Percentiles rank a stretch among this genome's conserved stretches.
These are phyloP conservation scores for Tetramorium alpestre DNA, from an alignment of 1,140 invertebrate species.

Conservation along the genomic window DNA sequence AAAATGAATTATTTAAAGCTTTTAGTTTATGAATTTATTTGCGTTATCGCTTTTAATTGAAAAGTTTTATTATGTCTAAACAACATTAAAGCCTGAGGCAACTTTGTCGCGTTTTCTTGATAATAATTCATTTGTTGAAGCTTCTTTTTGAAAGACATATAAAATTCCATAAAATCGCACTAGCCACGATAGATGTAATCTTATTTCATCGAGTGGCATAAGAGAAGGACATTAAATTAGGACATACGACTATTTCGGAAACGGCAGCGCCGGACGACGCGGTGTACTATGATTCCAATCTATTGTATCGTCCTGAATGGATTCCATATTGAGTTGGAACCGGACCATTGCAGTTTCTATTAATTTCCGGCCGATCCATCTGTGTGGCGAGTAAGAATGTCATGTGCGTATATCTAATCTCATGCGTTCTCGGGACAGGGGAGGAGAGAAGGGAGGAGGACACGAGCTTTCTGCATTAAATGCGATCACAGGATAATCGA, in stretches of 20 bases:
- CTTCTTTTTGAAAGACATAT: background rate
- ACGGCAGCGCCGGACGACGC: background rate
- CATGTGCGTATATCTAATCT: background rate
- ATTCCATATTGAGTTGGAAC: conserved; percentile 42
- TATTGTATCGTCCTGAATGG: conserved; percentile 34
- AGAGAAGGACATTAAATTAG: background rate
- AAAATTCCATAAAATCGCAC: background rate
- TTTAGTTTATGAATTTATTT: background rate
- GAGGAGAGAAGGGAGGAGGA: too few relatives aligned
- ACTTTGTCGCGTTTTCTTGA: background rate
- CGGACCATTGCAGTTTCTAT: conserved; percentile 47
- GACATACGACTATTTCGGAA: conserved; percentile 9
- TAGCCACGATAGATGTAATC: background rate
- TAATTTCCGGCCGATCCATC: conserved; percentile 46
- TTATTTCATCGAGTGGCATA: conserved; percentile 4
- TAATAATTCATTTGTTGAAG: background rate
- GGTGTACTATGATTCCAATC: conserved; percentile 22
- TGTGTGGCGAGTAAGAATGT: conserved; percentile 23
- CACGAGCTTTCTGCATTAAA: background rate
- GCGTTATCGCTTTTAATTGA: background rate
- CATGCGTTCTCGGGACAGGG: background rate
- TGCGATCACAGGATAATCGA: conserved; percentile 14
- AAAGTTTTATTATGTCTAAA: background rate
- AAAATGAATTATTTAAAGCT: background rate
- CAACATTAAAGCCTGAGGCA: background rate